A percentile compares a stretch with the other conserved stretches of the same genome.
Evolutionary conservation across 2,888 invertebrate species (phyloP).

Genomic region (Julus scandinavius): DNA sequence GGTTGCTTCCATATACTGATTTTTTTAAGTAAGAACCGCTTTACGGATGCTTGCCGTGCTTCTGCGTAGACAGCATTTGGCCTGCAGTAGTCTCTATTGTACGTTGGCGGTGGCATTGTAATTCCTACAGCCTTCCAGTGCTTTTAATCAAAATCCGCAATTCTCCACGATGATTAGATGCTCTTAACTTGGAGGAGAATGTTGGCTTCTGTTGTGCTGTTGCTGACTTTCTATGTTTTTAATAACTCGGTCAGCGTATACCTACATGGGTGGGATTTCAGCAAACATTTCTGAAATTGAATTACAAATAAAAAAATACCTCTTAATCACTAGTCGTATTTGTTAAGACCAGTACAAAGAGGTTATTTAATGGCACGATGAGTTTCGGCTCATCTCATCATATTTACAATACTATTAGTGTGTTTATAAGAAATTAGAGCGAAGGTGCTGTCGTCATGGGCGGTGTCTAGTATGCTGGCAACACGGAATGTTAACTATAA

Average conservation of each 20-base stretch:
- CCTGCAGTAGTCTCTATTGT: not conserved
- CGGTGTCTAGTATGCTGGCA: too few species aligned
- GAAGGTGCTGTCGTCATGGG: too few species aligned
- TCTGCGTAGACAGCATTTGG: not conserved
- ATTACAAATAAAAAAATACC: not conserved
- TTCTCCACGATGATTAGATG: not conserved
- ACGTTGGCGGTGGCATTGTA: not conserved
- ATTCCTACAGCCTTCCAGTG: not conserved
- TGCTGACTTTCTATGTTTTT: not conserved
- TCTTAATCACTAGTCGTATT: not conserved
- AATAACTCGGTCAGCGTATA: not conserved
- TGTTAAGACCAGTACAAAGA: not conserved
- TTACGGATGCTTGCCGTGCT: not conserved
- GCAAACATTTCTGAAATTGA: not conserved
- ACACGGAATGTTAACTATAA: too few species aligned
- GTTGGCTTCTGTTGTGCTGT: not conserved
- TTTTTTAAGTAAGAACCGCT: not conserved
- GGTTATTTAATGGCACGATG: too few species aligned
- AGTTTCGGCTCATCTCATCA: too few species aligned
- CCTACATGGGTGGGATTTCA: not conserved
- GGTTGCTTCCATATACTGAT: conserved; percentile 12
- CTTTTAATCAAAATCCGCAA: conserved; percentile 29
- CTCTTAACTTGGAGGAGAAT: not conserved
- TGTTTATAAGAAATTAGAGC: too few species aligned
- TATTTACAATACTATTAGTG: too few species aligned